phyloP scores from a whole-genome alignment of 2,113 vertebrate species.

The Barbus barbus region DNA sequence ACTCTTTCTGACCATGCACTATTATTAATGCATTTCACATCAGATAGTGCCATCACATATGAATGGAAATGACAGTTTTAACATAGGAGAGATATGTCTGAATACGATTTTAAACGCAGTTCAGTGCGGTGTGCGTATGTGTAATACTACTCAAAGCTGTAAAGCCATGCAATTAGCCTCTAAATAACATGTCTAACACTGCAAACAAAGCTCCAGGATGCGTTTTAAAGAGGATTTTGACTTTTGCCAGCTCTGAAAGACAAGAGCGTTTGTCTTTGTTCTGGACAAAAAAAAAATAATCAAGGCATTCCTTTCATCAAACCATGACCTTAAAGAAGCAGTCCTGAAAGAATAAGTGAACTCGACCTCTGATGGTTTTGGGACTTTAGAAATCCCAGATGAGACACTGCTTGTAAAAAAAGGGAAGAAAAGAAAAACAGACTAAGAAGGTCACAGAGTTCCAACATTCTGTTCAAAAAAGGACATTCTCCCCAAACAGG shows the following conservation, averaged over 20 bases:
- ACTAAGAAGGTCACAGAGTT: constrained; percentile 1
- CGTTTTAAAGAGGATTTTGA: background rate
- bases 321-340: background rate
- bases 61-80: background rate
- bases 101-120: constrained; percentile 12
- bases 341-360: constrained; percentile 39
- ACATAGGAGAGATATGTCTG: background rate
- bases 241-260: background rate
- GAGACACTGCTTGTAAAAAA: background rate
- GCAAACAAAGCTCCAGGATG: background rate
- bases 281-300: constrained; percentile 11
- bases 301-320: background rate
- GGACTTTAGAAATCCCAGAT: constrained; percentile 27
- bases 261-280: background rate
- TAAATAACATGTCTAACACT: background rate
- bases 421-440: constrained; percentile 21
- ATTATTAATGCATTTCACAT: constrained; percentile 11
- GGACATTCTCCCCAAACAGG: constrained; percentile 41
- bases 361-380: constrained; percentile 47
- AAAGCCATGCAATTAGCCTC: constrained; percentile 40
- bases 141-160: constrained; percentile 36
- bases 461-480: constrained; percentile 48
- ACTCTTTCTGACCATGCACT: background rate
- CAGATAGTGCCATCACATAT: constrained; percentile 10
- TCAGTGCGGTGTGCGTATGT: background rate